A percentile compares a stretch with the other conserved stretches of the same genome.
Evolutionary conservation across 2,888 invertebrate genomes (phyloP).

Genomic region (Himalopsyche tibetana): DNA sequence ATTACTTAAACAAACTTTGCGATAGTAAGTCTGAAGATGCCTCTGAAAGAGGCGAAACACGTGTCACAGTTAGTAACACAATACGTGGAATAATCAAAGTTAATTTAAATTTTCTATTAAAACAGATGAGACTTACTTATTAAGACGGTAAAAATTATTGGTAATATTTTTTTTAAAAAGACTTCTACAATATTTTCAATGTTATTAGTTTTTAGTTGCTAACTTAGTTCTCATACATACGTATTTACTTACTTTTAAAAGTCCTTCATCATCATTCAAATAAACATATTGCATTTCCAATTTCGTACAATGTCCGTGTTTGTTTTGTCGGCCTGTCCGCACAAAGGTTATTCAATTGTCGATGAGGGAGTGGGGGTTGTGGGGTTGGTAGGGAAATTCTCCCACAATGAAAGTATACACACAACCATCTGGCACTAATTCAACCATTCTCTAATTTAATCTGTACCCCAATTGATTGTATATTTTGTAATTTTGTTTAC

Average conservation of each 20-base stretch:
- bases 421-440: conserved; percentile 64
- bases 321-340: conserved; percentile 39
- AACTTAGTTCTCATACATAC: too few species aligned
- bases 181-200: too few species aligned
- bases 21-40: too few species aligned
- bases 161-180: too few species aligned
- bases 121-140: too few species aligned
- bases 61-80: too few species aligned
- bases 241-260: not conserved
- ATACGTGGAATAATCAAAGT: too few species aligned
- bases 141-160: too few species aligned
- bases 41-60: too few species aligned
- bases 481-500: conserved; percentile 63
- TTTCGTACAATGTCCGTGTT: not conserved
- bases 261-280: not conserved
- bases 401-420: conserved; percentile 55
- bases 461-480: conserved; percentile 62
- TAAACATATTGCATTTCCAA: conserved; percentile 36
- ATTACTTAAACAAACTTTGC: too few species aligned
- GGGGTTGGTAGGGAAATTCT: not conserved
- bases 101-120: too few species aligned
- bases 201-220: too few species aligned
- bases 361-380: conserved; percentile 29
- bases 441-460: conserved; percentile 65
- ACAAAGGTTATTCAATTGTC: not conserved